Conservation (phyloP, 2,113 vertebrate species). For the Hippocampus abdominalis region DNA sequence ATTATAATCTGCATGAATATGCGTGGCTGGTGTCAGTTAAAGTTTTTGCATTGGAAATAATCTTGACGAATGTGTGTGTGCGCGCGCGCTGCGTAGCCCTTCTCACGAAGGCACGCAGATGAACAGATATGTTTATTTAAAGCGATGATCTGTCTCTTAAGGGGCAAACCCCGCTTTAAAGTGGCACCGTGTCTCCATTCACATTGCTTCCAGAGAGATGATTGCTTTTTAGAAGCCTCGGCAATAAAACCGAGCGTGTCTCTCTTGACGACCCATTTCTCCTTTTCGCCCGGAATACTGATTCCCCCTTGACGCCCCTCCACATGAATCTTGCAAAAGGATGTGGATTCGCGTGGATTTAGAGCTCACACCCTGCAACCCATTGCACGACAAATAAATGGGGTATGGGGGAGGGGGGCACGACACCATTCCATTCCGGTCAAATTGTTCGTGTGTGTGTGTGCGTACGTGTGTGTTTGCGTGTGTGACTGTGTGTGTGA, state of each 20-base stretch:
- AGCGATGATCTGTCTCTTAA: slow-evolving; percentile 43
- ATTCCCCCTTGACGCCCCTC: slow-evolving; percentile 33
- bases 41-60: slow-evolving; percentile 50
- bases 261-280: slow-evolving; percentile 41
- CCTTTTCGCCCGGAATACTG: slow-evolving; percentile 43
- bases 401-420: background rate
- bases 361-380: slow-evolving; percentile 34
- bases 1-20: slow-evolving; percentile 16
- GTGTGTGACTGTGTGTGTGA: background rate
- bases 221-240: slow-evolving; percentile 45
- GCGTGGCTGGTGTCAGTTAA: slow-evolving; percentile 39
- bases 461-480: background rate
- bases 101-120: slow-evolving; percentile 37
- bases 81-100: slow-evolving; percentile 24
- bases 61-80: slow-evolving; percentile 6
- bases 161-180: slow-evolving; percentile 56
- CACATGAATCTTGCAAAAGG: slow-evolving; percentile 43
- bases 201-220: slow-evolving; percentile 42
- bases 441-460: background rate
- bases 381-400: background rate
- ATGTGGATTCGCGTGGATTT: slow-evolving; percentile 47
- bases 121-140: slow-evolving; percentile 31
- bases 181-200: slow-evolving; percentile 54
- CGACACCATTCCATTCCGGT: background rate
- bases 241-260: slow-evolving; percentile 40